Percentiles rank a stretch among this genome's conserved stretches.
phyloP scores from a whole-genome alignment of 1,140 invertebrate genomes.

The Saccostrea cuccullata region DNA sequence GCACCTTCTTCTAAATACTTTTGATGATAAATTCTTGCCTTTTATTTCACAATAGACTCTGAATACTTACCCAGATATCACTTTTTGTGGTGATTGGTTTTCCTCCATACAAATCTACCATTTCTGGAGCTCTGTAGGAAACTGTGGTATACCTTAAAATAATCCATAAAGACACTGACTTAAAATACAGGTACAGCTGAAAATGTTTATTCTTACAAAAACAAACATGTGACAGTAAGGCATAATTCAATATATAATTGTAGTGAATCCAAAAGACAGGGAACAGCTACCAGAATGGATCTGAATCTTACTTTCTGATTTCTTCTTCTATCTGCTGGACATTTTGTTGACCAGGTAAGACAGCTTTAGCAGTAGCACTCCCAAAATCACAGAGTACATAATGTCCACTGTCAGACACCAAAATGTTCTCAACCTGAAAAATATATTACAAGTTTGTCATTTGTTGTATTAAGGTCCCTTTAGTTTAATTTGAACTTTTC shows the following conservation, averaged over 20 bases:
- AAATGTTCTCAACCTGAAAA: conserved; percentile 91
- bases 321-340: conserved; percentile 91
- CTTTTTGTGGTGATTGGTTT: conserved; percentile 94
- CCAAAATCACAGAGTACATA: conserved; percentile 95
- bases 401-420: conserved; percentile 87
- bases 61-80: conserved; percentile 90
- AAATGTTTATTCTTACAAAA: too few species aligned
- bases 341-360: conserved; percentile 87
- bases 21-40: too few species aligned
- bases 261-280: too few species aligned
- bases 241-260: too few species aligned
- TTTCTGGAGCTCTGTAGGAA: conserved; percentile 95
- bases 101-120: conserved; percentile 95
- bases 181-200: too few species aligned
- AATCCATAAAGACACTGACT: not conserved
- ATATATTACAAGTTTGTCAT: too few species aligned
- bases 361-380: conserved; percentile 87
- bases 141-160: conserved; percentile 89
- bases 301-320: conserved; percentile 85
- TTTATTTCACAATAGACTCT: too few species aligned
- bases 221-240: too few species aligned
- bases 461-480: too few species aligned
- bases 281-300: not conserved
- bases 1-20: too few species aligned
- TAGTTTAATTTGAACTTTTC: too few species aligned